Evolutionary conservation across 1,140 invertebrate genomes (phyloP), one percentile per base, ranked within the genome.

Genomic region (Drosophila nebulosa): DNA sequence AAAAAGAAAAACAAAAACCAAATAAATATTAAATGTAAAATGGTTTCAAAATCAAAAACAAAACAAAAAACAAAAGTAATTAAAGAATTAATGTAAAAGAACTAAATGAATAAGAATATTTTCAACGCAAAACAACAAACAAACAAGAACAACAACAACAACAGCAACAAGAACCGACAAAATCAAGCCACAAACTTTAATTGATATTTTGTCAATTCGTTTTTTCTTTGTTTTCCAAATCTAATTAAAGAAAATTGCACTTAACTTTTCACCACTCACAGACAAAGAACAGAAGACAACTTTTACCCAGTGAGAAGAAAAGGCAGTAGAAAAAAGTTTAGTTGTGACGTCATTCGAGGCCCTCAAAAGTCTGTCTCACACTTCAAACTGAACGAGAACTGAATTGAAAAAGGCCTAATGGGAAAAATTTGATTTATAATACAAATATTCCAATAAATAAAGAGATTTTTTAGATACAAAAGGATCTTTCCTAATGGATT

Each of bases 1-100:
- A 64, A 69, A 52, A 69, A 68, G 12, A 63, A 68, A 71, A 78
- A 53, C 27, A 61, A 46, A 46, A 52, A 55, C 72, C 39, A 61
- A 24, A 61, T 85, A 83, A 88, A 83, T 88, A 74, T 89, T 88
- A 86, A 86, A 88, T 83, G 75, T 78, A 88, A 85, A 88, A 88
- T 88, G 83, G 83, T 88, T 88, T 88, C 83, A 88, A 71, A 89
- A 88, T 88, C 83, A 78, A 81, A 86, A 71, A 39, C 64, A 22
- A 68, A 88, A 56, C 4, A 16, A 51, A 35, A 50, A 30, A 32
- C 18, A 61, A 26, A 51, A 62, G 16, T 46, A 46, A 46, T 46
- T 21, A 46, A 18, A 21, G 18, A 14, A 46, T 46, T 46, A 46
- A 46, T 46, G 39, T 46, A 46, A 46, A 39, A 39, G 14, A 39